Base-by-base conservation (phyloP, 2,888 invertebrate genomes). In the Tolmerus cingulatus region DNA sequence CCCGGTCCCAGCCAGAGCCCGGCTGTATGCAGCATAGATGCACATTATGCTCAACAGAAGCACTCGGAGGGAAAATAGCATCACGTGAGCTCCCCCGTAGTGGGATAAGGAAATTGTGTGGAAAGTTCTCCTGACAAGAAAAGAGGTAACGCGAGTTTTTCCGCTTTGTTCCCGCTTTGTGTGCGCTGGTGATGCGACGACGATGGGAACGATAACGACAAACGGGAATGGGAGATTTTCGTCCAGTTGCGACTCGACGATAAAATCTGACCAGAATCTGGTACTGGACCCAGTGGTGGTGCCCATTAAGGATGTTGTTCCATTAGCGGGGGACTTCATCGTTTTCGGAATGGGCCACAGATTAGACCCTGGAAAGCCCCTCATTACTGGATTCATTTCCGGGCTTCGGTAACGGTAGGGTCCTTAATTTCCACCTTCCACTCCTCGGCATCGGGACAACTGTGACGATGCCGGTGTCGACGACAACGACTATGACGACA, bases 31-130 rank as follows among this genome's bases (percentile, higher is more conserved):
- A 46, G 16, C 12, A 14, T 76, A 23, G 19, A 55, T 78, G 78
- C 57, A 84, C 85, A 86, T 51, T 55, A 86, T 86, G 86, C 81
- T 86, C 79, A 81, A 86, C 78, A 79, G 85, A 76, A 86, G 82
- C 87, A 78, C 43, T 82, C 86, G 81, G 86, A 87, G 77, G 86
- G 87, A 86, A 87, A 87, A 86, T 86, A 87, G 86, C 77, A 86
- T 76, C 79, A 57, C 66, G 79, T 51, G 34, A 86, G 51, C 57
- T 87, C 43, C 85, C 74, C 19, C 55, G 74, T 66, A 66, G 66
- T 78, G 82, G 43, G 51, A 74, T 81, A 81, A 87, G 78, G 87
- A 86, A 87, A 87, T 87, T 87, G 86, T 85, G 87, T 76, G 87
- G 87, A 84, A 84, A 84, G 82, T 84, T 84, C 84, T 66, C 84